phyloP scores from a whole-genome alignment of 2,797 vertebrate genomes.

The Leptodactylus fallax region DNA sequence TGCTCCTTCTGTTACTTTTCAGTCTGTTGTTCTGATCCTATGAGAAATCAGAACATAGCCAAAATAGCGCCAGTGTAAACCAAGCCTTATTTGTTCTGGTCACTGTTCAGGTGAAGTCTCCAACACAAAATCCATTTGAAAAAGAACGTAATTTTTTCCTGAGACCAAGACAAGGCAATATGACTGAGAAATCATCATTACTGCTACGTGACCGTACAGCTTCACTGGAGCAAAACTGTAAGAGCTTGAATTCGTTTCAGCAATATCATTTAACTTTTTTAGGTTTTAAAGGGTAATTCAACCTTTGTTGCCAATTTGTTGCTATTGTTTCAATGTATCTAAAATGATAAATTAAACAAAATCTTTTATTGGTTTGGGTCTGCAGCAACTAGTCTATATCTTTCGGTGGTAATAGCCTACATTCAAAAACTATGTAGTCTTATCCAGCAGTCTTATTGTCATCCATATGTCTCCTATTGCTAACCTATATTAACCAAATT shows the following conservation, averaged over 20 bases:
- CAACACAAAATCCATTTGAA: conserved; percentile 56
- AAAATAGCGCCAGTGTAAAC: too few species aligned
- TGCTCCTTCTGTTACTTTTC: too few species aligned
- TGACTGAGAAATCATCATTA: background rate
- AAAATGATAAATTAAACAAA: too few species aligned
- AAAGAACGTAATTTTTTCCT: conserved; percentile 56
- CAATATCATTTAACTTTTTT: too few species aligned
- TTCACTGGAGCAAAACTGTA: conserved; percentile 6
- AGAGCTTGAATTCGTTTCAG: conserved; percentile 18
- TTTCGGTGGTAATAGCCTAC: background rate
- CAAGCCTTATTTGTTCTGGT: background rate
- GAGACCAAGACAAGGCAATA: conserved; percentile 64
- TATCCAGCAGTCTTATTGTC: background rate
- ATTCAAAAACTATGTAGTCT: background rate
- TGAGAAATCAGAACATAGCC: too few species aligned
- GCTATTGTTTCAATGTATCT: too few species aligned
- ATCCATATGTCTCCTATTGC: background rate
- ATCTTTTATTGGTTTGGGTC: too few species aligned
- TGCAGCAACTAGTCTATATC: too few species aligned
- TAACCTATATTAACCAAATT: too few species aligned
- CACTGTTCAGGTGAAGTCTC: conserved; percentile 63
- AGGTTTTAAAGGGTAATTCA: too few species aligned
- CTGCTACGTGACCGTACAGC: conserved; percentile 59
- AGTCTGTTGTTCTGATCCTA: too few species aligned
- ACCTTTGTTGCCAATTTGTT: too few species aligned